A percentile compares a stretch with the other conserved stretches of the same genome.
Conservation (phyloP, 2,113 vertebrate species). For the Strigops habroptila region DNA sequence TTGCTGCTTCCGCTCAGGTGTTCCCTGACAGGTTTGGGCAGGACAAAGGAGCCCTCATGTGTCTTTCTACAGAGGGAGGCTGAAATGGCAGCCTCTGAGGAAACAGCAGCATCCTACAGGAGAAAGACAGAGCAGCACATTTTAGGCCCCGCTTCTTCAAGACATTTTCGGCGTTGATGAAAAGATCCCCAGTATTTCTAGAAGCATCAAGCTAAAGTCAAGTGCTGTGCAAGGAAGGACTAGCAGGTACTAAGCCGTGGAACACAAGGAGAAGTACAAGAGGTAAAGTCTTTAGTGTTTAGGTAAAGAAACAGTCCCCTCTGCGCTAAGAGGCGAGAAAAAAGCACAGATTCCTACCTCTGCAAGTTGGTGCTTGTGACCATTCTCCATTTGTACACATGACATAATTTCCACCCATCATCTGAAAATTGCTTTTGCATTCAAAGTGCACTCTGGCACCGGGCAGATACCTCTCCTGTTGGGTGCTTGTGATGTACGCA, state of each 20-base stretch:
- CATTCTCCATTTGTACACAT: background rate
- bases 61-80: background rate
- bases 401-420: background rate
- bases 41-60: background rate
- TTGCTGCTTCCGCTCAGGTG: background rate
- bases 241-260: background rate
- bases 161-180: background rate
- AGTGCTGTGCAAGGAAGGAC: background rate
- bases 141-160: background rate
- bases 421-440: conserved; percentile 9
- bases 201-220: background rate
- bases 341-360: conserved; percentile 3
- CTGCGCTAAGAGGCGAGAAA: background rate
- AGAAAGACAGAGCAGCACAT: background rate
- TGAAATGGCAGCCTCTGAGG: background rate
- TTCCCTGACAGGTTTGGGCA: background rate
- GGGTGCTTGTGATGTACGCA: background rate
- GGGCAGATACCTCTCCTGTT: background rate
- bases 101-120: background rate
- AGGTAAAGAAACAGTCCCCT: background rate
- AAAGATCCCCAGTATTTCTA: background rate
- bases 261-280: background rate
- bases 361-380: conserved; percentile 20
- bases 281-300: background rate
- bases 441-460: background rate